Conservation (phyloP, 2,888 invertebrate species). For the Archips xylosteana region DNA sequence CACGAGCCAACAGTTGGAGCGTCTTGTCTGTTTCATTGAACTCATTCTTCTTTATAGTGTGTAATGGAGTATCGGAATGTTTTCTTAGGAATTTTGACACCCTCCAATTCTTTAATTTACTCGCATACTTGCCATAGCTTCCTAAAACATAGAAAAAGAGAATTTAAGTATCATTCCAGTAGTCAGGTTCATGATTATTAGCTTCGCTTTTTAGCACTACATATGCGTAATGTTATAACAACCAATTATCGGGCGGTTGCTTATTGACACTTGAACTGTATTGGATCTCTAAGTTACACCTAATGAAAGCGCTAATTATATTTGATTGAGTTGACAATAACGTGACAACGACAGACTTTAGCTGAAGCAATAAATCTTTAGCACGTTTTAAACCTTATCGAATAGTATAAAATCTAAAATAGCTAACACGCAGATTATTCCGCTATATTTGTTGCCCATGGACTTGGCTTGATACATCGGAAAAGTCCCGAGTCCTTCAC, state of each 20-base stretch:
- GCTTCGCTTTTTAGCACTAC: constrained; percentile 46
- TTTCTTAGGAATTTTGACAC: constrained; percentile 89
- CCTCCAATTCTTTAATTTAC: constrained; percentile 88
- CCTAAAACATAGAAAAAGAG: constrained; percentile 67
- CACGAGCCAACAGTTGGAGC: constrained; percentile 69
- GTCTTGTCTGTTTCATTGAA: constrained; percentile 68
- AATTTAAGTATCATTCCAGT: background rate
- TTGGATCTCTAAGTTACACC: constrained; percentile 43
- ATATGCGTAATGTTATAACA: constrained; percentile 48
- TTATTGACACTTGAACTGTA: constrained; percentile 50
- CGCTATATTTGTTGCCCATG: constrained; percentile 28
- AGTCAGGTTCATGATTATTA: constrained; percentile 42
- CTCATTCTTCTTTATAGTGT: constrained; percentile 76
- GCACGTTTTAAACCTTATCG: constrained; percentile 1
- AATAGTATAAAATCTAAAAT: constrained; percentile 4
- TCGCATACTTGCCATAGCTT: constrained; percentile 85
- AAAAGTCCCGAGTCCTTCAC: constrained; percentile 35
- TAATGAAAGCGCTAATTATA: constrained; percentile 26
- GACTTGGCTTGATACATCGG: constrained; percentile 20
- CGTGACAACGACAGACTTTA: constrained; percentile 9
- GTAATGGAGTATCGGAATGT: constrained; percentile 82
- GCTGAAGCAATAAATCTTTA: constrained; percentile 1
- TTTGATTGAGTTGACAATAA: constrained; percentile 29
- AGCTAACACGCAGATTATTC: constrained; percentile 17
- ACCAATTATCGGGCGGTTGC: constrained; percentile 53